Evolutionary conservation across 2,888 invertebrate species (phyloP).

Genomic region (Microdon myrmicae): DNA sequence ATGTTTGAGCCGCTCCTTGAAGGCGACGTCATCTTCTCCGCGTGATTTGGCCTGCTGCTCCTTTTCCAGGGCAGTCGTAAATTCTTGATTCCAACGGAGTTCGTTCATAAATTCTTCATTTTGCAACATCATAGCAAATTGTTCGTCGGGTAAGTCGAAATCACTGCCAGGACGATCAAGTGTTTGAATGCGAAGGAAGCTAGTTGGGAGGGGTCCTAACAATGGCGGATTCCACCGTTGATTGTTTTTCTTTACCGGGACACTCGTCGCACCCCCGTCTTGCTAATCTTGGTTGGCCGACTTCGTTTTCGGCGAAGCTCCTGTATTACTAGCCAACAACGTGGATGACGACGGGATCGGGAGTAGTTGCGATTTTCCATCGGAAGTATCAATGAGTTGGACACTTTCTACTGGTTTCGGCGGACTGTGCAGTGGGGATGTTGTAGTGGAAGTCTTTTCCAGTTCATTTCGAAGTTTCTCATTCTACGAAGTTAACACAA

Average conservation of each 20-base stretch:
- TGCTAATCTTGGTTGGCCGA: slow-evolving; percentile 48
- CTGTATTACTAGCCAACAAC: slow-evolving; percentile 57
- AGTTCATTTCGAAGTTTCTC: slow-evolving; percentile 79
- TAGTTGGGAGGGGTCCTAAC: slow-evolving; percentile 80
- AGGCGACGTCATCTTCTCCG: slow-evolving; percentile 74
- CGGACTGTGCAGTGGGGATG: slow-evolving; percentile 60
- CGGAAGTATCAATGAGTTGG: slow-evolving; percentile 60
- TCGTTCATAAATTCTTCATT: slow-evolving; percentile 92
- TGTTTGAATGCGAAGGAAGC: slow-evolving; percentile 73
- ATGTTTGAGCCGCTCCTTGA: slow-evolving; percentile 81
- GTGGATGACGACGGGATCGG: slow-evolving; percentile 56
- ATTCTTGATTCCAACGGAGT: slow-evolving; percentile 85
- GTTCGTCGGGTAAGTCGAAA: slow-evolving; percentile 82
- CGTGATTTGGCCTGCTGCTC: slow-evolving; percentile 72
- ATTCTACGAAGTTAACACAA: slow-evolving; percentile 68
- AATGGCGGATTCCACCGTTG: slow-evolving; percentile 79
- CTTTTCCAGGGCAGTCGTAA: slow-evolving; percentile 83
- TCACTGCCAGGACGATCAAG: slow-evolving; percentile 62
- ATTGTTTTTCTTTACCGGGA: slow-evolving; percentile 57
- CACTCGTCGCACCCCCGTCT: slow-evolving; percentile 54
- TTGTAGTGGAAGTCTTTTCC: slow-evolving; percentile 67
- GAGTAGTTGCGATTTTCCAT: slow-evolving; percentile 55
- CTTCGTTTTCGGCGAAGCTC: slow-evolving; percentile 66
- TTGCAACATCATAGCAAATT: slow-evolving; percentile 85
- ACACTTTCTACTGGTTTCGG: slow-evolving; percentile 37